phyloP scores from a whole-genome alignment of 2,113 vertebrate genomes.

The Microtus oregoni region DNA sequence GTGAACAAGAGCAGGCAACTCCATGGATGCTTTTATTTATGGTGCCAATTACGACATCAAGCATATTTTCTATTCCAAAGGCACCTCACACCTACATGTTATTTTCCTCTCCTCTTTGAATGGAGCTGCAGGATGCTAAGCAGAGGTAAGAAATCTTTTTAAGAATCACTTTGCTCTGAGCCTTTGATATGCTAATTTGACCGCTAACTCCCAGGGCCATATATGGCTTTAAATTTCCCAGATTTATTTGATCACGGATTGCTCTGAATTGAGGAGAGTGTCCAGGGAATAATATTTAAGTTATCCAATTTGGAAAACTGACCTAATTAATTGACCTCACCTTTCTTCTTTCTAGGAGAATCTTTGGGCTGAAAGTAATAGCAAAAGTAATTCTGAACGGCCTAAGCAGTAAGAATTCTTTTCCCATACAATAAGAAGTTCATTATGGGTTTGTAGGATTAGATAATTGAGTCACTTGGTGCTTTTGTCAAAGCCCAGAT shows the following conservation, averaged over 20 bases:
- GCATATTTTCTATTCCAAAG: slow-evolving; percentile 52
- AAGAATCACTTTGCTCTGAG: slow-evolving; percentile 49
- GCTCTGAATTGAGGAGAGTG: not conserved
- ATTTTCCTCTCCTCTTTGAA: slow-evolving; percentile 26
- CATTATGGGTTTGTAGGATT: not conserved
- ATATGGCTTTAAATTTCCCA: slow-evolving; percentile 49
- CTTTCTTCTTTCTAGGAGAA: slow-evolving; percentile 27
- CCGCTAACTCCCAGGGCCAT: slow-evolving; percentile 42
- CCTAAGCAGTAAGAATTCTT: slow-evolving; percentile 53
- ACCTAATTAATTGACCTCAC: slow-evolving; percentile 47
- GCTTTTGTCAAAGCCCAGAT: not conserved
- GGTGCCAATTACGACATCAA: not conserved
- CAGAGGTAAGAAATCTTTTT: slow-evolving; percentile 51
- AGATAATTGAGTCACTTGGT: slow-evolving; percentile 3
- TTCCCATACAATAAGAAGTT: not conserved
- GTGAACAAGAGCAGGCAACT: not conserved
- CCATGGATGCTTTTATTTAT: not conserved
- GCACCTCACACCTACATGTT: slow-evolving; percentile 34
- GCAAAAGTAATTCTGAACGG: slow-evolving; percentile 17
- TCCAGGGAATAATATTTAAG: slow-evolving; percentile 33
- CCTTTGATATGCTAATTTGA: slow-evolving; percentile 59
- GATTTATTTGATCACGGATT: slow-evolving; percentile 62
- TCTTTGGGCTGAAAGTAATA: slow-evolving; percentile 31
- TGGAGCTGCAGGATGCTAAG: not conserved
- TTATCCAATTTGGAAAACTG: slow-evolving; percentile 15